A percentile compares a stretch with the other conserved stretches of the same genome.
Conservation (phyloP, 2,888 invertebrate genomes). For the Melolontha melolontha region DNA sequence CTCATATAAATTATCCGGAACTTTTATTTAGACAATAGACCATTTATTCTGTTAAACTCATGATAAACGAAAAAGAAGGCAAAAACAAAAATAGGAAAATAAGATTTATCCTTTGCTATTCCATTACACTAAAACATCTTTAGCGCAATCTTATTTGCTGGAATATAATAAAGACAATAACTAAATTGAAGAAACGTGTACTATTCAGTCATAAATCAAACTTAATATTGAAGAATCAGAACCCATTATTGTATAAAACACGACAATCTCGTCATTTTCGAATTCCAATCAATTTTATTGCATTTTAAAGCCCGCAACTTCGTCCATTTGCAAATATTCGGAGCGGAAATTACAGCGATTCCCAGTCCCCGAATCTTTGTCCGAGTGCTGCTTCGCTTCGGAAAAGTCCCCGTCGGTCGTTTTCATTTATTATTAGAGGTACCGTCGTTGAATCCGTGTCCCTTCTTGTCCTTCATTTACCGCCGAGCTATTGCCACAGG, state of each 20-base stretch:
- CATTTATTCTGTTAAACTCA: not conserved
- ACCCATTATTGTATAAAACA: slow-evolving; percentile 20
- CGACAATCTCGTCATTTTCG: slow-evolving; percentile 18
- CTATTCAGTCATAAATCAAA: slow-evolving; percentile 11
- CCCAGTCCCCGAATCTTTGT: not conserved
- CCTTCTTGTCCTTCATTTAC: not conserved
- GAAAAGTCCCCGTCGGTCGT: not conserved
- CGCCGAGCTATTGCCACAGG: not conserved
- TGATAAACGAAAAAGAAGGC: too few relatives aligned
- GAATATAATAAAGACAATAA: too few relatives aligned
- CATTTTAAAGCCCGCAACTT: slow-evolving; percentile 8
- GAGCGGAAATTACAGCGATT: slow-evolving; percentile 27
- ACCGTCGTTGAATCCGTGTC: not conserved
- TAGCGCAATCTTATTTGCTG: too few relatives aligned
- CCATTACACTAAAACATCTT: too few relatives aligned
- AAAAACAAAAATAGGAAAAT: too few relatives aligned
- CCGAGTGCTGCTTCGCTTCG: too few relatives aligned
- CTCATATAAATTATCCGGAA: not conserved
- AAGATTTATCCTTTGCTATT: too few relatives aligned
- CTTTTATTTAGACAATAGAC: too few relatives aligned
- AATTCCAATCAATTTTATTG: slow-evolving; percentile 22
- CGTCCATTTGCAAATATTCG: slow-evolving; percentile 18
- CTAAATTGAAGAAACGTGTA: too few relatives aligned
- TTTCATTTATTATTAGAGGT: slow-evolving; percentile 21
- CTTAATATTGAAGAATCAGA: not conserved